phyloP scores from a whole-genome alignment of 2,113 vertebrate species.

The Microcebus murinus region DNA sequence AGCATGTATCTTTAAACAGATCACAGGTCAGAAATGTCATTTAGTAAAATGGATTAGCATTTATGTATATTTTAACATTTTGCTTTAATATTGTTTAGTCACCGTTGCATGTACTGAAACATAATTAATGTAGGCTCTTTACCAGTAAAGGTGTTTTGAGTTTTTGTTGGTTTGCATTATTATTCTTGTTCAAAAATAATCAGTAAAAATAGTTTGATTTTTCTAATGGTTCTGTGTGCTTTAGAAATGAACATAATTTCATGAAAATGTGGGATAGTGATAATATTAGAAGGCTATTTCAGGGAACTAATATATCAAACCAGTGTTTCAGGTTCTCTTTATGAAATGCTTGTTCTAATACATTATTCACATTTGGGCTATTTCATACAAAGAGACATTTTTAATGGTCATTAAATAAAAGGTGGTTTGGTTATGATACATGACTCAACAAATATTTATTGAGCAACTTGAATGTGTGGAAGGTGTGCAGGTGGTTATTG shows the following conservation, averaged over 20 bases:
- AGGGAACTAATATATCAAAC: neutral
- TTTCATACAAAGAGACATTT: neutral
- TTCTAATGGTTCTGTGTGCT: neutral
- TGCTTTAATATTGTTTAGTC: neutral
- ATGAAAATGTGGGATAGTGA: neutral
- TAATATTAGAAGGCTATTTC: neutral
- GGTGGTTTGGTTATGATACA: neutral
- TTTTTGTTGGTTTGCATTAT: constrained; percentile 42
- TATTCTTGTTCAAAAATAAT: neutral
- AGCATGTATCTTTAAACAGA: neutral
- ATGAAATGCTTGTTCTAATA: neutral
- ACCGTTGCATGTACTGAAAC: neutral
- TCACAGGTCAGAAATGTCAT: neutral
- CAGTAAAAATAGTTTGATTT: neutral
- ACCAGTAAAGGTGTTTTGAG: neutral
- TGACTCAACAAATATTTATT: constrained; percentile 6
- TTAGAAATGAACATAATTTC: constrained; percentile 38
- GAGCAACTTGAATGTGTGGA: neutral
- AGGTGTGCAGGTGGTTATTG: neutral
- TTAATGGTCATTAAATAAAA: neutral
- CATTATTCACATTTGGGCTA: neutral
- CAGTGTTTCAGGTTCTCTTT: neutral
- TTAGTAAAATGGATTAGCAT: neutral
- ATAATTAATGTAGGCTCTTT: neutral
- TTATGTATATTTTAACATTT: neutral